Evolutionary conservation across 2,888 invertebrate genomes (phyloP), one percentile per base, ranked within the genome.

Genomic region (Papilio protenor): DNA sequence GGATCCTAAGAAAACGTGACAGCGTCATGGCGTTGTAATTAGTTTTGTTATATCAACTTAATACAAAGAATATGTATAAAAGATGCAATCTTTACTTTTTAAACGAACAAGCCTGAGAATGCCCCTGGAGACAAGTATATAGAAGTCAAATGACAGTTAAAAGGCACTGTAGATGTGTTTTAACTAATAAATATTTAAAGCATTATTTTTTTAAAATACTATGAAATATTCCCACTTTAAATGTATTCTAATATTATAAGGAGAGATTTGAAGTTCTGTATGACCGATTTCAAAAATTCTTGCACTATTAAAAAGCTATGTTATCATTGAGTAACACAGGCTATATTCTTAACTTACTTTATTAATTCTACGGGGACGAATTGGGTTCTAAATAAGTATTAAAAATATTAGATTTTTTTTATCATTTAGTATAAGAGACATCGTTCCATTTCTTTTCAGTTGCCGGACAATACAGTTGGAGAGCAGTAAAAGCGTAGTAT

Each of bases 1-100:
- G 14, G 55, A 21, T 66, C 92, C 91, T 88, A 27, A 75, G 66
- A 75, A 64, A 52, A 75, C 75, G 66, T 52, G 55, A 52, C 33
- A 49, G 55, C 27, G 11, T 33, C 55, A 55, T 33, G 14, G n/a
- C 72, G 11, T 55, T 72, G n/a, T 45, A 69, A 69, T 69, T 69
- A 69, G 64, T 69, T 69, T 69, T 69, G 66, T 69, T 69, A 40
- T 64, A 40, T 64, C 3, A 40, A 61, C 23, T 16, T 27, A 6
- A 27, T 14, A 14, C 12, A 23, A 23, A 21, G 59, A 59, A 59
- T 59, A 59, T 59, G 1, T 23, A 59, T 57, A 8, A 57, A 57
- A 21, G 2, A 57, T 21, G 57, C 21, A 21, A 57, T 57, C 11
- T 21, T 21, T 57, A 11, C 2, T 21, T 57, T n/a, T 16, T n/a